These are phyloP conservation scores for Ptiloglossa arizonensis DNA, from an alignment of 1,140 invertebrate species.

Conservation along the genomic window DNA sequence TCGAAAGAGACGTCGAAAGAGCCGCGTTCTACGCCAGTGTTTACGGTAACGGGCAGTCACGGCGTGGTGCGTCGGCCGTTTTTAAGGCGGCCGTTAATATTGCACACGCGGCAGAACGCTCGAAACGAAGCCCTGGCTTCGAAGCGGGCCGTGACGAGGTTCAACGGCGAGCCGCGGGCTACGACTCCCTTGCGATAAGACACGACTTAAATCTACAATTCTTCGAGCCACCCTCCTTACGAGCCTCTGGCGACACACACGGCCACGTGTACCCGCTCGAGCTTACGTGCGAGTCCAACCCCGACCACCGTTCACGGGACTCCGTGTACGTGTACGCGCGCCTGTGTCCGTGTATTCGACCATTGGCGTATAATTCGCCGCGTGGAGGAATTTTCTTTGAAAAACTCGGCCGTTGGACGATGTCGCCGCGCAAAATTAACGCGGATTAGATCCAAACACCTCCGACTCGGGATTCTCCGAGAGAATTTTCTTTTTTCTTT, in stretches of 20 bases:
- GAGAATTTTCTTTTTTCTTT: too few species aligned
- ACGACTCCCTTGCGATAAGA: slow-evolving; percentile 69
- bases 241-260: slow-evolving; percentile 45
- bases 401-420: too few species aligned
- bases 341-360: slow-evolving; percentile 13
- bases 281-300: neutral
- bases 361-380: slow-evolving; percentile 31
- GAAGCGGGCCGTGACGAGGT: slow-evolving; percentile 54
- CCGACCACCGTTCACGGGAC: neutral
- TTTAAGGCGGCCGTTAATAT: slow-evolving; percentile 39
- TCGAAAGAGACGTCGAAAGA: too few species aligned
- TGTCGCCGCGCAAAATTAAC: too few species aligned
- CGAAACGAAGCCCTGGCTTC: slow-evolving; percentile 43
- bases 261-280: neutral
- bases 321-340: too few species aligned
- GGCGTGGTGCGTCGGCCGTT: slow-evolving; percentile 25
- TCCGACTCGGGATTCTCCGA: too few species aligned
- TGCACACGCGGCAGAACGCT: slow-evolving; percentile 39
- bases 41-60: neutral
- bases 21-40: slow-evolving; percentile 12
- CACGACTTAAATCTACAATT: slow-evolving; percentile 70
- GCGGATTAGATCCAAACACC: too few species aligned
- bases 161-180: slow-evolving; percentile 57
- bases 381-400: too few species aligned
- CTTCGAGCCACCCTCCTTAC: slow-evolving; percentile 43